phyloP scores from a whole-genome alignment of 1,140 invertebrate genomes.

The Acyrthosiphon pisum region DNA sequence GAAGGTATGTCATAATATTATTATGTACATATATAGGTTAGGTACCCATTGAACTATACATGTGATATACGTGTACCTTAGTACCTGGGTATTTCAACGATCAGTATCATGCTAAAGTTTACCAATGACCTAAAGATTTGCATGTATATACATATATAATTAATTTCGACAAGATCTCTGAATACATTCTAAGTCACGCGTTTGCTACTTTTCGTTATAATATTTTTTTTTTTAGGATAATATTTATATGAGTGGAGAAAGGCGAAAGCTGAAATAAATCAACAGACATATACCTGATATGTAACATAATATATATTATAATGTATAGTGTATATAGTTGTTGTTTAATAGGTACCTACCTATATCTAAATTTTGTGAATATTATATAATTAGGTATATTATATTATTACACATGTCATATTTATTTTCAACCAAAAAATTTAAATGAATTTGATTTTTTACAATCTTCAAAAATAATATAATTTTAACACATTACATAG shows the following conservation, averaged over 20 bases:
- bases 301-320: neutral
- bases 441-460: neutral
- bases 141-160: neutral
- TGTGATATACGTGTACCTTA: neutral
- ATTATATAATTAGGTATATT: neutral
- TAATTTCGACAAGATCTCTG: neutral
- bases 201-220: neutral
- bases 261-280: constrained; percentile 2
- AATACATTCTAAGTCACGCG: neutral
- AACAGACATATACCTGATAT: neutral
- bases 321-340: neutral
- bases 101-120: neutral
- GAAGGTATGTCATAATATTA: neutral
- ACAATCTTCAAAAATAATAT: neutral
- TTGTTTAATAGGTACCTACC: neutral
- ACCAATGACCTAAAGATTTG: neutral
- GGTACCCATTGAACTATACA: too few relatives aligned
- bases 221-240: neutral
- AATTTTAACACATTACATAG: neutral
- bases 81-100: neutral
- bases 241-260: neutral
- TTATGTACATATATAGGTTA: too few relatives aligned
- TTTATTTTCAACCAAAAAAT: neutral
- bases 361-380: neutral
- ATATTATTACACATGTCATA: neutral